A percentile compares a stretch with the other conserved stretches of the same genome.
Evolutionary conservation across 1,140 invertebrate genomes (phyloP).

Genomic region (Drosophila athabasca): DNA sequence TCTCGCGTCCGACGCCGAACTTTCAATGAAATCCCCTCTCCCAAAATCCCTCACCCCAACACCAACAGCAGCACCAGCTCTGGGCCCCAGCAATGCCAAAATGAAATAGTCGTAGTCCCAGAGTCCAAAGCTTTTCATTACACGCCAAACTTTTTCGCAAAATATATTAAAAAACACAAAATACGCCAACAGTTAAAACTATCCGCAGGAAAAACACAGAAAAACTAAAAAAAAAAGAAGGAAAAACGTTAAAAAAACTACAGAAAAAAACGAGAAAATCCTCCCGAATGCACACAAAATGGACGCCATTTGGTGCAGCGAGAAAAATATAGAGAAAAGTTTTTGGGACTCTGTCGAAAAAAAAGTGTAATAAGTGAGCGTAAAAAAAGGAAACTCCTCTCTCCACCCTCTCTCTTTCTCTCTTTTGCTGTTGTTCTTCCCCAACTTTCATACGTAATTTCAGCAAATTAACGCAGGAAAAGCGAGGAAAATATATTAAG

Average conservation of each 20-base stretch:
- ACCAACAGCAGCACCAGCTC: background rate
- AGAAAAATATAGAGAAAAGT: slow-evolving; percentile 45
- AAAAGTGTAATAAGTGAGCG: slow-evolving; percentile 60
- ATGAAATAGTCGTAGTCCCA: slow-evolving; percentile 33
- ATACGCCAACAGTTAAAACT: slow-evolving; percentile 29
- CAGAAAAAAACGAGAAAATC: background rate
- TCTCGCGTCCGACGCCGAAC: background rate
- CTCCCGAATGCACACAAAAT: slow-evolving; percentile 31
- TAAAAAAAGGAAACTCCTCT: slow-evolving; percentile 34
- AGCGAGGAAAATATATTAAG: slow-evolving; percentile 59
- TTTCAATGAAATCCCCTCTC: slow-evolving; percentile 23
- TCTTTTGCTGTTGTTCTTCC: slow-evolving; percentile 3
- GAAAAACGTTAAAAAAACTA: slow-evolving; percentile 1
- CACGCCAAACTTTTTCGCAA: slow-evolving; percentile 47
- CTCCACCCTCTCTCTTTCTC: background rate
- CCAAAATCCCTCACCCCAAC: background rate
- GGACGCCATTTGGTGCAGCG: slow-evolving; percentile 36
- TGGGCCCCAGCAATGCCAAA: slow-evolving; percentile 30
- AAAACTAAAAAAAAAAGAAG: background rate
- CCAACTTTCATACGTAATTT: slow-evolving; percentile 47
- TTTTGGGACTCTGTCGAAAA: slow-evolving; percentile 49
- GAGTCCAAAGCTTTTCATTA: slow-evolving; percentile 47
- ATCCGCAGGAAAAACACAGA: slow-evolving; percentile 17
- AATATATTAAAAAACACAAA: slow-evolving; percentile 44
- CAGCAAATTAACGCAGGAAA: slow-evolving; percentile 57